phyloP scores from a whole-genome alignment of 2,888 invertebrate species.

The Linnaemya tessellans region DNA sequence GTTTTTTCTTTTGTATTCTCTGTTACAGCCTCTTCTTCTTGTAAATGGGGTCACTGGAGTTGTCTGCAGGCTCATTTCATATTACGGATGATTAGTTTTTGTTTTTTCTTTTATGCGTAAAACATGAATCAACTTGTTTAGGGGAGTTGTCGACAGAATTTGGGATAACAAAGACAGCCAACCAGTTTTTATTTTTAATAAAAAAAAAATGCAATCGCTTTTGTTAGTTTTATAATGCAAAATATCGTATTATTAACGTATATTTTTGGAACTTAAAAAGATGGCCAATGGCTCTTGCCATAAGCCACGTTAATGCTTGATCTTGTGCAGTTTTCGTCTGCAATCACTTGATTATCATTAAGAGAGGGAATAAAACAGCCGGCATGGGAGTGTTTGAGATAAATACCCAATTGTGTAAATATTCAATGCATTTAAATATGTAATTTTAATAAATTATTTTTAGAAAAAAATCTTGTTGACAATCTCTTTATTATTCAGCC shows the following conservation, averaged over 20 bases:
- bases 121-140: slow-evolving; percentile 1
- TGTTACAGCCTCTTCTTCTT: slow-evolving; percentile 16
- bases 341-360: too few species aligned
- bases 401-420: too few species aligned
- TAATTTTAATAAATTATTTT: too few species aligned
- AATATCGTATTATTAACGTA: too few species aligned
- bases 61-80: neutral
- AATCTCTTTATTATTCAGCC: too few species aligned
- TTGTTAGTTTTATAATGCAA: neutral
- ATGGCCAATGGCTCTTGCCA: too few species aligned
- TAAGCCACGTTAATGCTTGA: neutral
- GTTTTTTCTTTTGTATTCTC: slow-evolving; percentile 17
- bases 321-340: too few species aligned
- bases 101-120: slow-evolving; percentile 19
- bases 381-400: too few species aligned
- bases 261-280: too few species aligned
- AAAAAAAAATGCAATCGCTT: neutral
- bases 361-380: too few species aligned
- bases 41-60: slow-evolving; percentile 51
- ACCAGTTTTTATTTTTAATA: neutral
- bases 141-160: slow-evolving; percentile 13
- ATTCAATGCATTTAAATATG: too few species aligned
- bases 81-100: neutral
- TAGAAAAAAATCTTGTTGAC: too few species aligned
- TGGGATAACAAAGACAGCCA: slow-evolving; percentile 19